Conservation (phyloP, 1,140 invertebrate species). For the Tetramorium simillimum region DNA sequence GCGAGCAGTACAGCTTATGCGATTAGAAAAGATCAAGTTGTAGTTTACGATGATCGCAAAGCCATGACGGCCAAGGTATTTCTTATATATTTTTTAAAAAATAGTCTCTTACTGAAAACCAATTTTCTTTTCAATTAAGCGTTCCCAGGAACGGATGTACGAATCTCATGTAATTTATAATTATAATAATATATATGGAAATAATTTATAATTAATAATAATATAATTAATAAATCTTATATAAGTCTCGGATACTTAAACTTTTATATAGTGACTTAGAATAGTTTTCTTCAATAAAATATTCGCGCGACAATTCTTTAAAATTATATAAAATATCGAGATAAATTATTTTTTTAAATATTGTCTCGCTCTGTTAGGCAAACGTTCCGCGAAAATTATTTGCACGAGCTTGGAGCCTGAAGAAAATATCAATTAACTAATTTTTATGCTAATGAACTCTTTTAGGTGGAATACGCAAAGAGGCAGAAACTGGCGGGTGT, state of each 20-base stretch:
- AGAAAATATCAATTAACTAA: background rate
- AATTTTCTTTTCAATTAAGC: background rate
- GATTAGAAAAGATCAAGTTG: slow-evolving; percentile 86
- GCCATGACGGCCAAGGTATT: slow-evolving; percentile 88
- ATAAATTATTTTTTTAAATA: background rate
- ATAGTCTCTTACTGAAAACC: background rate
- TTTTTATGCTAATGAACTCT: background rate
- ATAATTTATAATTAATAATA: background rate
- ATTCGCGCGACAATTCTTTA: background rate
- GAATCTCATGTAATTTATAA: background rate
- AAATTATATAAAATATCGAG: background rate
- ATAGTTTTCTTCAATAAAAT: background rate
- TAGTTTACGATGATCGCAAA: slow-evolving; percentile 88
- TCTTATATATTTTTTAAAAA: background rate
- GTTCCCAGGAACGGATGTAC: background rate
- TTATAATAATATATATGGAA: background rate
- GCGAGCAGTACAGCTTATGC: slow-evolving; percentile 87
- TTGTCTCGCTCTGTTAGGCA: background rate
- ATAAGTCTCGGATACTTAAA: background rate
- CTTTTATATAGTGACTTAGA: background rate
- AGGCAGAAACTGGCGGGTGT: slow-evolving; percentile 90
- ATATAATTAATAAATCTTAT: background rate
- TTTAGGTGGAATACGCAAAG: slow-evolving; percentile 81
- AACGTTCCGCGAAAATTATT: background rate
- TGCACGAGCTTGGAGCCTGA: background rate